A percentile compares a stretch with the other conserved stretches of the same genome.
Evolutionary conservation across 2,888 invertebrate species (phyloP).

Genomic region (Catocala nupta): DNA sequence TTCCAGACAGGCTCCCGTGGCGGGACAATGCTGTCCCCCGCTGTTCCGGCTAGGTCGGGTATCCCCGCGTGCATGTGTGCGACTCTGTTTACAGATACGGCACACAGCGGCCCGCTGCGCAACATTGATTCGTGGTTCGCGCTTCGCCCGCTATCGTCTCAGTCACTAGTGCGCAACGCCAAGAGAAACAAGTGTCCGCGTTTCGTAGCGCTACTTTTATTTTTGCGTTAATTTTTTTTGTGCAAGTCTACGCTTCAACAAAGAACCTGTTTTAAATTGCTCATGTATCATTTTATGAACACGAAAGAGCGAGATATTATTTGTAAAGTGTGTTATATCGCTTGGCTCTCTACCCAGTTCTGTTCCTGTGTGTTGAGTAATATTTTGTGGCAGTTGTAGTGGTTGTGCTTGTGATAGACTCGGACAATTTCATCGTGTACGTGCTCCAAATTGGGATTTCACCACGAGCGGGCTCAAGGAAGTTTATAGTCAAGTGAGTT

Average conservation of each 20-base stretch:
- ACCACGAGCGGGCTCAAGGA: slow-evolving; percentile 87
- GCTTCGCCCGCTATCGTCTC: slow-evolving; percentile 71
- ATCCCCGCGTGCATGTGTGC: slow-evolving; percentile 62
- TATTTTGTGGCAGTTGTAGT: slow-evolving; percentile 84
- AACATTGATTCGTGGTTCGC: slow-evolving; percentile 85
- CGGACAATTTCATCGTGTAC: slow-evolving; percentile 82
- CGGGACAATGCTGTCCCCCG: slow-evolving; percentile 66
- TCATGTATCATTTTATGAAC: slow-evolving; percentile 63
- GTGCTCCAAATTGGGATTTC: slow-evolving; percentile 85
- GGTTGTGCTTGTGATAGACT: slow-evolving; percentile 84
- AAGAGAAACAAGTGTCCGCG: slow-evolving; percentile 76
- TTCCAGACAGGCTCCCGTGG: slow-evolving; percentile 58
- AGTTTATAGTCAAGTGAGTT: slow-evolving; percentile 85
- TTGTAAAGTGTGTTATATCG: slow-evolving; percentile 66
- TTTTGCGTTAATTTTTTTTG: slow-evolving; percentile 79
- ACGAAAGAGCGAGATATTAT: slow-evolving; percentile 58
- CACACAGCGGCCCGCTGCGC: slow-evolving; percentile 74
- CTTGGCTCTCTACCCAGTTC: slow-evolving; percentile 71
- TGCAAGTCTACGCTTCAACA: slow-evolving; percentile 65
- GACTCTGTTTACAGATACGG: slow-evolving; percentile 57
- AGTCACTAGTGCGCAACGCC: slow-evolving; percentile 86
- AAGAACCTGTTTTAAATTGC: slow-evolving; percentile 73
- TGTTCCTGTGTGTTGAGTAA: slow-evolving; percentile 84
- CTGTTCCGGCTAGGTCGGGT: slow-evolving; percentile 51
- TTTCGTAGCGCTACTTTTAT: slow-evolving; percentile 70